Evolutionary conservation across 1,140 invertebrate genomes (phyloP).

Genomic region (Drosophila arizonae): DNA sequence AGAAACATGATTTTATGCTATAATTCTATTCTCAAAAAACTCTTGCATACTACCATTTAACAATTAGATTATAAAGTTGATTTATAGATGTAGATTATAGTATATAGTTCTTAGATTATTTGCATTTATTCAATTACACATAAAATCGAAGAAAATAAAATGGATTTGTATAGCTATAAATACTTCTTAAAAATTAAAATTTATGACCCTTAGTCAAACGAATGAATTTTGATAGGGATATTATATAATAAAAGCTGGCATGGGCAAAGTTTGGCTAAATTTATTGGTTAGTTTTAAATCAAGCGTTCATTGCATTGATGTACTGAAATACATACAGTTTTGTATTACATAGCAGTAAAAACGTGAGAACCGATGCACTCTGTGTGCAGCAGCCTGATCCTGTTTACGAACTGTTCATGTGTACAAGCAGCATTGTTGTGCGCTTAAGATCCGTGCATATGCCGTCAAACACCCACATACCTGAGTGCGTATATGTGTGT

Average conservation of each 20-base stretch:
- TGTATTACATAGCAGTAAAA: not conserved
- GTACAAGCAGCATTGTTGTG: conserved; percentile 67
- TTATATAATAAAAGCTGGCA: not conserved
- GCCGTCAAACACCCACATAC: not conserved
- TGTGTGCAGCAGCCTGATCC: conserved; percentile 57
- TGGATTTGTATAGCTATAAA: too few species aligned
- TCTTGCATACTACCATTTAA: too few species aligned
- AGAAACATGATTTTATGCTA: too few species aligned
- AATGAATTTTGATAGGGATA: not conserved
- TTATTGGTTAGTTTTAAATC: not conserved
- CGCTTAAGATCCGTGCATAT: conserved; percentile 54
- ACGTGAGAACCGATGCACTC: conserved; percentile 59
- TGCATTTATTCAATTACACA: too few species aligned
- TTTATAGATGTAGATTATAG: too few species aligned
- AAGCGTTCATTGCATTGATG: not conserved
- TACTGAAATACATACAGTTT: not conserved
- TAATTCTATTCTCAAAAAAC: too few species aligned
- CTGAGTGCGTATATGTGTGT: not conserved
- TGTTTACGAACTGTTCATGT: conserved; percentile 63
- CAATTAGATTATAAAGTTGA: too few species aligned
- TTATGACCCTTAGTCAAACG: too few species aligned
- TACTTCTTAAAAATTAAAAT: too few species aligned
- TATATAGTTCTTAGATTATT: too few species aligned
- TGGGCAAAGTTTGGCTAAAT: not conserved
- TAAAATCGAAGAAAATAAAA: too few species aligned